Conservation (phyloP, 2,888 invertebrate species). For the Luperina testacea region DNA sequence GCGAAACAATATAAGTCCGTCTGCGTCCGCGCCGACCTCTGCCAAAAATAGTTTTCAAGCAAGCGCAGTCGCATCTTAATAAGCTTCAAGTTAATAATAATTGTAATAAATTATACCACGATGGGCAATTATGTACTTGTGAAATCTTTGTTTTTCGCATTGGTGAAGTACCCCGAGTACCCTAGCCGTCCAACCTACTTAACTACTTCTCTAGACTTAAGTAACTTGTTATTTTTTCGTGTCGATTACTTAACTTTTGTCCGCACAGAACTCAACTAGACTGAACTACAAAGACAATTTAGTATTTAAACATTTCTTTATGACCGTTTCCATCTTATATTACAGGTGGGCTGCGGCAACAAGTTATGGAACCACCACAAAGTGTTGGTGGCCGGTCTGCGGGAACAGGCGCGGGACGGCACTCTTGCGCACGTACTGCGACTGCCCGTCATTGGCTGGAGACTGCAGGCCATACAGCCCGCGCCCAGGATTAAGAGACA, state of each 20-base stretch:
- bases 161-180: neutral
- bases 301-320: neutral
- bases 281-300: neutral
- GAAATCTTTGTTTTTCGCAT: neutral
- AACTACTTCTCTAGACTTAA: neutral
- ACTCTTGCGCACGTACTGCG: slow-evolving; percentile 92
- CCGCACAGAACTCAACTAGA: neutral
- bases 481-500: slow-evolving; percentile 82
- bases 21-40: neutral
- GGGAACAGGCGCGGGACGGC: slow-evolving; percentile 93
- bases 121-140: neutral
- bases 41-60: slow-evolving; percentile 17
- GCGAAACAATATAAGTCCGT: neutral
- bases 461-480: slow-evolving; percentile 86
- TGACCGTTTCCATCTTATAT: slow-evolving; percentile 32
- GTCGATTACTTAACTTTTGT: neutral
- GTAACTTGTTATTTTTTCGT: neutral
- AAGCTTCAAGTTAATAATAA: neutral
- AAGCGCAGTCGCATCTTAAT: neutral
- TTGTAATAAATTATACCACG: neutral
- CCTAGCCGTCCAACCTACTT: no score
- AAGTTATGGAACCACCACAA: slow-evolving; percentile 92
- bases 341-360: slow-evolving; percentile 94
- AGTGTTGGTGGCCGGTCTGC: slow-evolving; percentile 92
- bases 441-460: slow-evolving; percentile 93